These are phyloP conservation scores for Crax fasciolata DNA, from an alignment of 2,797 vertebrate species.

Conservation along the genomic window DNA sequence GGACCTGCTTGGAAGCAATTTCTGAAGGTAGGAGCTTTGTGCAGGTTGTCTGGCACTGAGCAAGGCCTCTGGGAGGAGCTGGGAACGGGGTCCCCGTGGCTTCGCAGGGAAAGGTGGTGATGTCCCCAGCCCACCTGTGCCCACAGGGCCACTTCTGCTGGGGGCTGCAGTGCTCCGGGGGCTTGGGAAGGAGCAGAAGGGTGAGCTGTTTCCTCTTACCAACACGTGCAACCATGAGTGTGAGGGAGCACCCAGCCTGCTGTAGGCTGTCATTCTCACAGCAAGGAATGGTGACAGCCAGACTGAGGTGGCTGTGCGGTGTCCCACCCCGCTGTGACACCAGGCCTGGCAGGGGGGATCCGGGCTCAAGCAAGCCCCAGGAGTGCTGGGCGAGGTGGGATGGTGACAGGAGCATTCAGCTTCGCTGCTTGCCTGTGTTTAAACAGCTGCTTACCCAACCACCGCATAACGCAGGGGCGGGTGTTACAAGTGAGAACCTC, in stretches of 20 bases:
- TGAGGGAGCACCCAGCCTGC: not conserved
- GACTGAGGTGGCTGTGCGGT: not conserved
- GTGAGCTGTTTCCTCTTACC: not conserved
- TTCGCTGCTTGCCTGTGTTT: not conserved
- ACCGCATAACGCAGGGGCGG: not conserved
- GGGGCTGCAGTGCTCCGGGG: not conserved
- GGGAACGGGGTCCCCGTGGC: not conserved
- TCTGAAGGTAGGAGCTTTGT: not conserved
- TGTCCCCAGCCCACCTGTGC: not conserved
- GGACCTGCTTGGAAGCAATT: not conserved
- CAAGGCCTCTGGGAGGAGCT: not conserved
- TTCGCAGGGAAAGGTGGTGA: not conserved
- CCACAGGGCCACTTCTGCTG: not conserved
- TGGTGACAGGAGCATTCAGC: not conserved
- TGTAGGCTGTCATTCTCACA: not conserved
- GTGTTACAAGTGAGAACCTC: not conserved
- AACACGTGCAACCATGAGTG: accelerated
- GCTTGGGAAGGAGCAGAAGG: not conserved
- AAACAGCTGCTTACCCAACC: not conserved
- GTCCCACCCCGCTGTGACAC: not conserved
- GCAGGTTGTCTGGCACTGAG: not conserved
- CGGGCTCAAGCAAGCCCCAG: not conserved
- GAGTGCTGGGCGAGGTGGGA: too few species aligned
- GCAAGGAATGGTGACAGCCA: not conserved
- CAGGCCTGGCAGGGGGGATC: not conserved